These are phyloP conservation scores for Tragelaphus scriptus DNA, from an alignment of 2,113 vertebrate species.

Conservation along the genomic window DNA sequence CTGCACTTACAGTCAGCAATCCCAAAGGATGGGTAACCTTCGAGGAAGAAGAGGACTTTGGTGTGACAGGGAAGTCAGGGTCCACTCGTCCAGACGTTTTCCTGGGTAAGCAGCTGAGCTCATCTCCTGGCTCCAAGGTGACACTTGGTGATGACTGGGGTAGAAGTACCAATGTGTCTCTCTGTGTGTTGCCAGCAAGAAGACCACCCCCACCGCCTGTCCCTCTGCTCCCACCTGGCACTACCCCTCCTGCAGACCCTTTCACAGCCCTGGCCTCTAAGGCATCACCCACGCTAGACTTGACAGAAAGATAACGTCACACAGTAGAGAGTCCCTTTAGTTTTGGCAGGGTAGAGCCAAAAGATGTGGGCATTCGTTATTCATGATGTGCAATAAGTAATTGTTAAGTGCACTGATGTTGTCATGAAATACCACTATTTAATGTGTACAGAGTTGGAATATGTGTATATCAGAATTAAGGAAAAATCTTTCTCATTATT, in stretches of 20 bases:
- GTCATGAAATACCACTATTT: conserved; percentile 75
- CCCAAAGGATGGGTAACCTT: conserved; percentile 92
- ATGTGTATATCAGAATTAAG: conserved; percentile 79
- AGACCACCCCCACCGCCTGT: conserved; percentile 81
- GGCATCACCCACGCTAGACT: conserved; percentile 74
- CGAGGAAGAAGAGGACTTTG: conserved; percentile 78
- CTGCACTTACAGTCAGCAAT: conserved; percentile 61
- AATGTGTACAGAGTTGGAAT: conserved; percentile 72
- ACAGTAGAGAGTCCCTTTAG: background rate
- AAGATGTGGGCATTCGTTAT: conserved; percentile 77
- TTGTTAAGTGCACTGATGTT: conserved; percentile 77
- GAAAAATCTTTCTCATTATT: conserved; percentile 57
- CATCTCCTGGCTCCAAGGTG: conserved; percentile 46
- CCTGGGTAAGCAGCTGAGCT: conserved; percentile 40
- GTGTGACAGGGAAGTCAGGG: conserved; percentile 50
- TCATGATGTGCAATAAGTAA: conserved; percentile 81
- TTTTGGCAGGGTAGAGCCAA: conserved; percentile 57
- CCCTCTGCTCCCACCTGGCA: conserved; percentile 78
- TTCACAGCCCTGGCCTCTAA: conserved; percentile 69
- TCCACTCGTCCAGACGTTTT: conserved; percentile 30
- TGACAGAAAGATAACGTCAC: conserved; percentile 85
- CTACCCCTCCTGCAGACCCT: conserved; percentile 68
- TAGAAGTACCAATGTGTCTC: conserved; percentile 72
- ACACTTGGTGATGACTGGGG: conserved; percentile 82
- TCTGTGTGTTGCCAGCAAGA: conserved; percentile 78